phyloP scores from a whole-genome alignment of 2,888 invertebrate genomes.

The Eumacrocentrus americanus region DNA sequence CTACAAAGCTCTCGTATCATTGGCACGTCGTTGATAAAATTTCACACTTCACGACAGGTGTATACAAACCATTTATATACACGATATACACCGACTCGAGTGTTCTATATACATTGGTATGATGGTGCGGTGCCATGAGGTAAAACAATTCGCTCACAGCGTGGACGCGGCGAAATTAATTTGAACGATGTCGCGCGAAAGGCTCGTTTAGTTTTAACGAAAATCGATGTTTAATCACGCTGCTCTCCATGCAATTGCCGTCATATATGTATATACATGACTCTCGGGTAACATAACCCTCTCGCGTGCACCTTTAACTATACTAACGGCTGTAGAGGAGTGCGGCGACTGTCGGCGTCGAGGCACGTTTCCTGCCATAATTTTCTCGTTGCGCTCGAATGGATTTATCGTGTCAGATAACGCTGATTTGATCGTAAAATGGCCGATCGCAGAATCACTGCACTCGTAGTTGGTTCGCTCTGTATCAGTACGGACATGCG shows the following conservation, averaged over 20 bases:
- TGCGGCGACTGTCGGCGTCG: constrained; percentile 2
- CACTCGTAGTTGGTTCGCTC: constrained; percentile 26
- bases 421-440: constrained; percentile 40
- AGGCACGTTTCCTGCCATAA: constrained; percentile 23
- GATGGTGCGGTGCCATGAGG: constrained; percentile 9
- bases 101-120: too few species aligned
- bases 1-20: neutral
- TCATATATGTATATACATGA: neutral
- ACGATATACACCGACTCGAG: neutral
- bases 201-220: constrained; percentile 37
- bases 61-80: neutral
- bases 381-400: constrained; percentile 31
- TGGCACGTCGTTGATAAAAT: neutral
- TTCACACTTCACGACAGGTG: constrained; percentile 2
- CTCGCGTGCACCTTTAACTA: constrained; percentile 1
- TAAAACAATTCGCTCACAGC: constrained; percentile 18
- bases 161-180: constrained; percentile 20
- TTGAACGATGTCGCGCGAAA: constrained; percentile 25
- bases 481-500: constrained; percentile 35
- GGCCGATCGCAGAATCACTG: constrained; percentile 35
- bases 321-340: constrained; percentile 4
- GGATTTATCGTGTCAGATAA: constrained; percentile 40
- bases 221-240: constrained; percentile 37
- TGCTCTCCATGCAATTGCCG: constrained; percentile 15
- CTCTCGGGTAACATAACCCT: neutral